These are phyloP conservation scores for Silurus aristotelis DNA, from an alignment of 2,797 vertebrate species.

Conservation along the genomic window DNA sequence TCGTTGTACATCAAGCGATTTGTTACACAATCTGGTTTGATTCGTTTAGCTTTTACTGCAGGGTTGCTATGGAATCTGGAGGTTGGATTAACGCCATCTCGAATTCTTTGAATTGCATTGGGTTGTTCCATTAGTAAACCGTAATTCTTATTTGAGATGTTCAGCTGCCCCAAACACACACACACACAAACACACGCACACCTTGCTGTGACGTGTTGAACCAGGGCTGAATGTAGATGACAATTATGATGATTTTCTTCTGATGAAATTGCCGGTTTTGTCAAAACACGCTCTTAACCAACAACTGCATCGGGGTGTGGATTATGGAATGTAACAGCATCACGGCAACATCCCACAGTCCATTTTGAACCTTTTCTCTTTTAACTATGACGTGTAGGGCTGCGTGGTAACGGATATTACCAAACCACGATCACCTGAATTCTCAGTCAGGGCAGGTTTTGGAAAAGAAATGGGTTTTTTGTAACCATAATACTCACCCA, in stretches of 20 bases:
- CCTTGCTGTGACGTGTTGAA: too few relatives aligned
- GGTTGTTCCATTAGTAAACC: not conserved
- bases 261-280: slow-evolving; percentile 24
- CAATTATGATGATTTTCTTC: slow-evolving; percentile 3
- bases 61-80: not conserved
- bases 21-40: not conserved
- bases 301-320: slow-evolving; percentile 1
- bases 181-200: too few relatives aligned
- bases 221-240: not conserved
- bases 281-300: slow-evolving; percentile 21
- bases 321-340: not conserved
- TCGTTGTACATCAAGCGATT: not conserved
- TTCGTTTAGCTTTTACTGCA: not conserved
- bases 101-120: not conserved
- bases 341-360: not conserved
- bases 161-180: too few relatives aligned
- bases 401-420: not conserved
- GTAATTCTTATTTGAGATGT: not conserved
- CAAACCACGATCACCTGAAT: not conserved
- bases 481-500: too few relatives aligned
- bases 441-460: too few relatives aligned
- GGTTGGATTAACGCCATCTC: not conserved
- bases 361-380: not conserved
- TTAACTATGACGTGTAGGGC: not conserved
- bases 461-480: too few relatives aligned